Conservation (phyloP, 2,113 vertebrate genomes). For the Heloderma charlesbogerti region DNA sequence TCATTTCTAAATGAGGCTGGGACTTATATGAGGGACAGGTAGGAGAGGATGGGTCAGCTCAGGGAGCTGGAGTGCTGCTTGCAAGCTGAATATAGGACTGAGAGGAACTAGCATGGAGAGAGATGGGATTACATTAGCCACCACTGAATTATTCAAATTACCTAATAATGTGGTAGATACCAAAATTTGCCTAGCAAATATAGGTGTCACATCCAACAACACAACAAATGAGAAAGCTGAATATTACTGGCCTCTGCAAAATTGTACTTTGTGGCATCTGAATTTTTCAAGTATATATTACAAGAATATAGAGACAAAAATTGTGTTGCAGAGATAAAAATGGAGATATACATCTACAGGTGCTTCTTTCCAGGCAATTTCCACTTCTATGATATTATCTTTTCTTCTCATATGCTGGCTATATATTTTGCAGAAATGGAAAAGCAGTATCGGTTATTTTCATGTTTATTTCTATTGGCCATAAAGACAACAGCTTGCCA, state of each 20-base stretch:
- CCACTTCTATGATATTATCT: constrained; percentile 9
- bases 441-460: constrained; percentile 18
- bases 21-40: not conserved
- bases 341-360: not conserved
- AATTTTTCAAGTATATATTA: constrained; percentile 20
- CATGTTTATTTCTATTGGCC: constrained; percentile 12
- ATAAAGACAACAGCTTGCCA: not conserved
- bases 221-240: not conserved
- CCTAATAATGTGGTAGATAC: constrained; percentile 9
- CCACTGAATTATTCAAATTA: constrained; percentile 10
- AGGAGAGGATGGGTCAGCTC: not conserved
- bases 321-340: not conserved
- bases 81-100: not conserved
- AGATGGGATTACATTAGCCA: not conserved
- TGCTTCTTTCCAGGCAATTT: constrained; percentile 3
- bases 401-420: not conserved
- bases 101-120: not conserved
- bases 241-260: not conserved
- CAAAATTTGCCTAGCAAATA: not conserved
- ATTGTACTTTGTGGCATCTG: not conserved
- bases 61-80: not conserved
- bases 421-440: constrained; percentile 20
- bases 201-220: not conserved
- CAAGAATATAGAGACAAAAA: constrained; percentile 15
- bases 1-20: constrained; percentile 29